Base-by-base conservation (phyloP, 2,113 vertebrate species). In the Leucopsar rothschildi region DNA sequence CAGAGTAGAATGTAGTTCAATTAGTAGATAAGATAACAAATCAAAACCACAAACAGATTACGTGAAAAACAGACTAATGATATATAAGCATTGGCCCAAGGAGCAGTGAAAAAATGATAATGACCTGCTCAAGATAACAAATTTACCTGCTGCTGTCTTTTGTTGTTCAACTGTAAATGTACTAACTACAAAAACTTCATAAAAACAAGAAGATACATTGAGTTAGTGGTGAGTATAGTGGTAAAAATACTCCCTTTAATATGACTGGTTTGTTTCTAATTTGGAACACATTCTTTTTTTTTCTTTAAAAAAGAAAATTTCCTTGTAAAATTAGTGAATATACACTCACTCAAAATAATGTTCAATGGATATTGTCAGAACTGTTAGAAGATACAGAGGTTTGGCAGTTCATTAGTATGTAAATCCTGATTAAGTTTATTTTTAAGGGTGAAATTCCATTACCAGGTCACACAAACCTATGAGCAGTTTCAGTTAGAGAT, bases 91-190 rank as follows among this genome's bases (percentile, higher is more conserved):
- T 65, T 39, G 21, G 53, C 45, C 55, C 31, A 78, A 63, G 47
- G 8, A 79, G 12, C 12, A 92, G n/a, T 19, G 55, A 60, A 53
- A 33, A 52, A 91, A 81, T 66, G 79, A 55, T 31, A 66, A 59
- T n/a, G n/a, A 68, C 6, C 21, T 86, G 24, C 8, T 45, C 39
- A 75, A 79, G 18, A 40, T 65, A 88, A 85, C 2, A 37, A 57
- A 63, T 90, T 91, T 77, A 92, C 42, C 59, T 93, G 42, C 42
- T 84, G n/a, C 39, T 92, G 69, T 53, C 69, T 88, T 90, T 88
- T 42, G 16, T 79, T 86, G 60, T 53, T 95, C 44, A 75, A 24
- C 31, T 92, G 53, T 76, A 84, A 94, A 68, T 40, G n/a, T 17
- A 65, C 59, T 61, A 64, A 55, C 33, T 76, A n/a, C 37, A 37